Evolutionary conservation across 2,888 invertebrate genomes (phyloP), one percentile per base, ranked within the genome.

Genomic region (Argyra leucocephala): DNA sequence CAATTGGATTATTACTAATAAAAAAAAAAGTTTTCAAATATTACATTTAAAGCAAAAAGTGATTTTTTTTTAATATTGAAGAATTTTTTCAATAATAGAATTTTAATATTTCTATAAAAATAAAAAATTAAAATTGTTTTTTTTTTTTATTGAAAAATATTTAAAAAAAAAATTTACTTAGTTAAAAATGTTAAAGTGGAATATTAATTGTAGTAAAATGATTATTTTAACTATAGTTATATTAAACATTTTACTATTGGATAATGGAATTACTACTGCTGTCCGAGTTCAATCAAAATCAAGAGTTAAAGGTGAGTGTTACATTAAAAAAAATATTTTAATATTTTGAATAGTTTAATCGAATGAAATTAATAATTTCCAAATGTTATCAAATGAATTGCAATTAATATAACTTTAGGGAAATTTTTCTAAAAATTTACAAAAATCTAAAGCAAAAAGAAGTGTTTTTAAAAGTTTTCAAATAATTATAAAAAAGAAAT

Each of bases 201-300:
- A 59, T 23, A n/a, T 59, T 6, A 10, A 22, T 23, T 23, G 0
- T 59, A 59, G 59, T 23, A 59, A 59, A 23, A 23, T 59, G 23
- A 59, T 59, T 12, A 22, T 23, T 59, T 59, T 59, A 59, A 59
- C 59, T 18, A 3, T 59, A 59, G 59, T 59, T 22, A 23, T 59
- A 59, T 23, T 23, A 59, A n/a, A 22, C 23, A 23, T 59, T 59
- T 59, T 59, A 59, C 23, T 59, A 23, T 59, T 59, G 59, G 59
- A 59, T 59, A 59, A 59, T 23, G 23, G 23, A 59, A 48, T 18
- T 48, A 18, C 23, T 15, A 24, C 3, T 23, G 59, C 59, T 23
- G 59, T 59, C 15, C 59, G 59, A 23, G 23, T 59, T 23, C 59
- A 59, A 59, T 23, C 22, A 59, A 59, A 59, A 59, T 23, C 59